Base-by-base conservation (phyloP, 2,888 invertebrate species). In the Auanema freiburgensis region DNA sequence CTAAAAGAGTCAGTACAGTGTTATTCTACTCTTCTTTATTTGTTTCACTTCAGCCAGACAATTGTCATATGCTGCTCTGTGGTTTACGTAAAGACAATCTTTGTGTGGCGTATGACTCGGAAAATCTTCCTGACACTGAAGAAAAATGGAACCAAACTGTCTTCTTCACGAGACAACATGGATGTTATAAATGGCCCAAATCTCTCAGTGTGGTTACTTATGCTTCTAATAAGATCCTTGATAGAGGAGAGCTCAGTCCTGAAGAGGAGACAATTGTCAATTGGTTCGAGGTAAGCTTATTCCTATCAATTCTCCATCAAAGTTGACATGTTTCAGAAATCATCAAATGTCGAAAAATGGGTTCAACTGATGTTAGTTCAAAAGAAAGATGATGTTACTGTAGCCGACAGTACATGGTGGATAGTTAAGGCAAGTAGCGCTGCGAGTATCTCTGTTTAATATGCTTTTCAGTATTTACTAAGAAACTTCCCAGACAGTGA, bases 81-180 rank as follows among this genome's bases (percentile, higher is more conserved):
- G 64, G 64, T 0, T 25, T 64, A 12, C 43, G 59, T 10, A 12
- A n/a, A 33, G 50, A 64, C 50, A 64, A 64, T 42, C 12, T 72
- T 23, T 70, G 66, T 54, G 57, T 60, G 53, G 71, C 63, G 6
- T 74, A 74, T 59, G 74, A 74, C 50, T 71, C 69, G 40, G 25
- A 61, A 18, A 71, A 66, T 52, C 59, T 74, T 0, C 74, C 74
- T 1, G 49, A 69, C 54, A 71, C 69, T 0, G 69, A 59, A 49
- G 52, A 66, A 44, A 72, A 72, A 54, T 74, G 74, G 74, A 64
- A 69, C 25, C 43, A 57, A n/a, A 66, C 60, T 16, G 44, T 66
- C 0, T 74, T 74, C 57, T 51, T 69, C 50, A 61, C 61, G 24
- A 72, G 64, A 52, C 60, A 61, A 18, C 50, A 59, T 18, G 74